phyloP scores from a whole-genome alignment of 2,888 invertebrate species.

The Sturmia bella region DNA sequence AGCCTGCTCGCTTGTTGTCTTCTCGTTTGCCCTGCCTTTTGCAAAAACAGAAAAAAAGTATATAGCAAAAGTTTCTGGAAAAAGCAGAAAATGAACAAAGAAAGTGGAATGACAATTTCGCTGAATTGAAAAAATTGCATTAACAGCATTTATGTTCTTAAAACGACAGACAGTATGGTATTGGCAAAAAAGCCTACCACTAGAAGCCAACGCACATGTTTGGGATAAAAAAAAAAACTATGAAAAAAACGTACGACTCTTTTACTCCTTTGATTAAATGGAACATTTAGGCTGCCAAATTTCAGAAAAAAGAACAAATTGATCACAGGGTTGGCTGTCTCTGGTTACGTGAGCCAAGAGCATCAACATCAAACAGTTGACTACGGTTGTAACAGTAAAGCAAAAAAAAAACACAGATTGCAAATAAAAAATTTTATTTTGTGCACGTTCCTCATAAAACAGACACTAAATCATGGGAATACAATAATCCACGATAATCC shows the following conservation, averaged over 20 bases:
- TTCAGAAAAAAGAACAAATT: conserved; percentile 24
- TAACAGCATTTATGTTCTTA: conserved; percentile 65
- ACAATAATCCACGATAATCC: conserved; percentile 16
- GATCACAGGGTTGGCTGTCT: conserved; percentile 37
- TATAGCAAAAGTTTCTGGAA: no score
- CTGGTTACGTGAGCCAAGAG: conserved; percentile 56
- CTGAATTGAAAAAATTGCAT: conserved; percentile 54
- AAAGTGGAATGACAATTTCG: conserved; percentile 22
- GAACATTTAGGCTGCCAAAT: conserved; percentile 34
- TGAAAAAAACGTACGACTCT: neutral
- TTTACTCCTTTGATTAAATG: conserved; percentile 51
- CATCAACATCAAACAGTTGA: conserved; percentile 52
- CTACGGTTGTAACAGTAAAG: neutral
- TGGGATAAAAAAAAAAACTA: neutral
- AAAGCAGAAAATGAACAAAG: conserved; percentile 34
- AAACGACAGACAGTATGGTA: conserved; percentile 36
- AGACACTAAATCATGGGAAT: conserved; percentile 18
- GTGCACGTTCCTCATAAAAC: conserved; percentile 40
- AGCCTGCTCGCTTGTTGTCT: conserved; percentile 70
- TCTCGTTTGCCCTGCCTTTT: conserved; percentile 37
- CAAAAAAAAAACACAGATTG: neutral
- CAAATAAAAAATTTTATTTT: conserved; percentile 19
- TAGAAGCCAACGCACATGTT: conserved; percentile 21
- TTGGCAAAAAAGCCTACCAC: conserved; percentile 52
- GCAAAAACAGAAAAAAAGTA: conserved; percentile 25